Evolutionary conservation across 2,888 invertebrate species (phyloP), one percentile per base, ranked within the genome.

Genomic region (Glyphotaelius pellucidus): DNA sequence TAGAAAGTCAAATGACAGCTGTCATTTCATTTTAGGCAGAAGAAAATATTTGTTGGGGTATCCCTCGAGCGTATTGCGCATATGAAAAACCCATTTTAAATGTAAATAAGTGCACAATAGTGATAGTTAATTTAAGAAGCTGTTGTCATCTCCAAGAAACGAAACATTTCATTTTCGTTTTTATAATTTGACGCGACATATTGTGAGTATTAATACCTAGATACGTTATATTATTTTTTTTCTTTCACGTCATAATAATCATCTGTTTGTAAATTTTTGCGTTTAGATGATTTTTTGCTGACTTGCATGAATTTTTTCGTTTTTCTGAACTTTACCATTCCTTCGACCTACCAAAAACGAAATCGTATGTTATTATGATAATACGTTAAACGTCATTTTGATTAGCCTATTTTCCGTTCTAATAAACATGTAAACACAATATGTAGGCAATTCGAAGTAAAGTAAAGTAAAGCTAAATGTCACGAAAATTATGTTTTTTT

Each of bases 1-100:
- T 92, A 92, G 90, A 92, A 92, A 92, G 92, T 92, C 90, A 52
- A 90, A 80, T 92, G 92, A 92, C 92, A 92, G 92, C 92, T 92
- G 92, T 92, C 92, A 92, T 86, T 91, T 92, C 92, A 92, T 80
- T 91, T 86, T n/a, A 35, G 81, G 81, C 80, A 81, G 88, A 91
- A 88, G 91, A 52, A 88, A 91, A 91, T 91, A 88, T 87, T 91
- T 91, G 85, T 91, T 88, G 81, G 79, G 90, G 86, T 91, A 81
- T 91, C 85, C n/a, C 86, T 38, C 12, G 35, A 83, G 47, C 32
- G 47, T 91, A 91, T 86, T 91, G 91, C 88, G 91, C 88, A 83
- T 88, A 81, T 91, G 35, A 31, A 89, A 88, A 89, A 30, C 25
- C 15, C 1, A 79, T 47, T 31, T 81, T 11, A 80, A n/a, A 81